Evolutionary conservation across 2,888 invertebrate genomes (phyloP).

Genomic region (Prosapia bicincta): DNA sequence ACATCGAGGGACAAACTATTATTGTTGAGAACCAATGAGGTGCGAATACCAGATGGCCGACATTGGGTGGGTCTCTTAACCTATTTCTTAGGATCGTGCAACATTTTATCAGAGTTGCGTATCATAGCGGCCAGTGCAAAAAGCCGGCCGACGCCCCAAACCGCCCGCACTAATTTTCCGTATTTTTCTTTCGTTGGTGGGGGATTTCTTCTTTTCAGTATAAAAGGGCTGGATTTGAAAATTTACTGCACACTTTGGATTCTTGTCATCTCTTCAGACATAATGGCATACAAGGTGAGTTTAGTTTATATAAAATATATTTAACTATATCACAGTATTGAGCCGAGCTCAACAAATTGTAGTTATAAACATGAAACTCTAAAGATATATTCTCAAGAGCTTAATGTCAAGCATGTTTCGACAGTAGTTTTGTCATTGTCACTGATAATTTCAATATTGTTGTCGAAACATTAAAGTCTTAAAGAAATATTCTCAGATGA

Average conservation of each 20-base stretch:
- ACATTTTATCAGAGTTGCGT: neutral
- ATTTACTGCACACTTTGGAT: neutral
- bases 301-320: too few species aligned
- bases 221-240: neutral
- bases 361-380: too few species aligned
- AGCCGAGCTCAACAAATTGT: too few species aligned
- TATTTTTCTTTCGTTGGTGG: neutral
- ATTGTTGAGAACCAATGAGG: slow-evolving; percentile 2
- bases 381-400: too few species aligned
- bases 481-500: too few species aligned
- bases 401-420: too few species aligned
- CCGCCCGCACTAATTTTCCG: neutral
- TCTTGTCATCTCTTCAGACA: neutral
- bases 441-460: too few species aligned
- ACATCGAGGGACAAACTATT: neutral
- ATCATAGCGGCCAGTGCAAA: neutral
- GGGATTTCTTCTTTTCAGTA: neutral
- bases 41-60: neutral
- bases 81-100: neutral
- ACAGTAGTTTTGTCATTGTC: too few species aligned
- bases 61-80: slow-evolving; percentile 2
- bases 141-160: neutral
- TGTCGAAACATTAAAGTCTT: too few species aligned
- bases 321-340: too few species aligned
- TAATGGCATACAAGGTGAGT: slow-evolving; percentile 6